Conservation (phyloP, 2,888 invertebrate species). For the Drosophila fungiperda region DNA sequence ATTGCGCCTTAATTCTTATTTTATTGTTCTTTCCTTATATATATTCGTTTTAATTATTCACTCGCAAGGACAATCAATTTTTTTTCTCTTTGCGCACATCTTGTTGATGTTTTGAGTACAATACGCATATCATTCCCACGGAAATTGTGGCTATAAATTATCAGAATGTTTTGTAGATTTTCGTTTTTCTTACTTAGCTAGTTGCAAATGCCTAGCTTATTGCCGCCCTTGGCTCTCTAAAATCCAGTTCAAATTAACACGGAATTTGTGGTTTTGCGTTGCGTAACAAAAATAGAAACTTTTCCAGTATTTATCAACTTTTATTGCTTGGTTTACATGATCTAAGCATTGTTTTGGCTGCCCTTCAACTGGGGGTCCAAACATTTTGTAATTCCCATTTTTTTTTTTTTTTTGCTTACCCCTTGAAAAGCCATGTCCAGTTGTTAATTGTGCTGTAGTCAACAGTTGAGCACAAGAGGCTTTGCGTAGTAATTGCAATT, state of each 20-base stretch:
- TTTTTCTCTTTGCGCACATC: neutral
- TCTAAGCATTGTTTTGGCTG: conserved; percentile 41
- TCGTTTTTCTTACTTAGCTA: too few species aligned
- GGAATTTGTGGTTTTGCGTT: conserved; percentile 7
- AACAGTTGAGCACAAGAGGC: conserved; percentile 39
- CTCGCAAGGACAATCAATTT: neutral
- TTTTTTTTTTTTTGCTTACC: neutral
- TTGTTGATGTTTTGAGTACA: neutral
- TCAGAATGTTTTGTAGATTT: neutral
- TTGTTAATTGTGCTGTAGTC: conserved; percentile 47
- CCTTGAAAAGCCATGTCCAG: conserved; percentile 50
- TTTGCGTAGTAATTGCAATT: conserved; percentile 61
- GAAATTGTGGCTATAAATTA: neutral
- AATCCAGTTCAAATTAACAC: conserved; percentile 36
- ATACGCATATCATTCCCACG: too few species aligned
- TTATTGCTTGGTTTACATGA: conserved; percentile 62
- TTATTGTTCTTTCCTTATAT: neutral
- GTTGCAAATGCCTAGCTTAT: conserved; percentile 9
- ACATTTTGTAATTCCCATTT: conserved; percentile 26
- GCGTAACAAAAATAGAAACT: conserved; percentile 39
- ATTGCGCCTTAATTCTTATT: conserved; percentile 6
- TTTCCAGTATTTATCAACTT: conserved; percentile 64
- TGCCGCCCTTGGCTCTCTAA: conserved; percentile 25
- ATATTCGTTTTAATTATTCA: neutral
- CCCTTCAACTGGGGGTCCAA: conserved; percentile 53